A percentile compares a stretch with the other conserved stretches of the same genome.
Conservation (phyloP, 2,113 vertebrate species). For the Gavia stellata region DNA sequence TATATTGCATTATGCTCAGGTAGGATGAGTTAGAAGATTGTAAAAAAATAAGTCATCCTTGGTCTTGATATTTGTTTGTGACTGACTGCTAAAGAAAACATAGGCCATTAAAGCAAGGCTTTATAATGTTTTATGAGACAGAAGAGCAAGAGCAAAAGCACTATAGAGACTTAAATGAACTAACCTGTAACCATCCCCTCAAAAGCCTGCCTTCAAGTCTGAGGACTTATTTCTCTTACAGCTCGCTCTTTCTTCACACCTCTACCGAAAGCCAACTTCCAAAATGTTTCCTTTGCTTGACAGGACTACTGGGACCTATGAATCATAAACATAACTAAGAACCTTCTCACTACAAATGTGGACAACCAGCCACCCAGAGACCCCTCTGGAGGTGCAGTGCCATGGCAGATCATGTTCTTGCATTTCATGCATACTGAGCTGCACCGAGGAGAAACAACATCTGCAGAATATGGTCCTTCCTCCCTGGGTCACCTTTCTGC, state of each 20-base stretch:
- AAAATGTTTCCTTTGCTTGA: not conserved
- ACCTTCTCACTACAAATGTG: too few species aligned
- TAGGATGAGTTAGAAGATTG: not conserved
- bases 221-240: not conserved
- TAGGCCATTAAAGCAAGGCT: not conserved
- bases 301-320: accelerated
- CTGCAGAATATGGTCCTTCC: not conserved
- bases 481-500: not conserved
- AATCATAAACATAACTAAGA: not conserved
- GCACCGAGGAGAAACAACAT: not conserved
- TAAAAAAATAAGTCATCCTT: not conserved
- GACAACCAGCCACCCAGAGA: not conserved
- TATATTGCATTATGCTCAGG: not conserved
- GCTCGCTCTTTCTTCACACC: not conserved
- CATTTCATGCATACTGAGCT: accelerated
- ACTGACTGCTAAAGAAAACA: not conserved
- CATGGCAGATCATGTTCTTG: accelerated
- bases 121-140: not conserved
- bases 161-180: not conserved
- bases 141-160: not conserved
- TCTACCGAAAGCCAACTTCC: not conserved
- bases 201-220: not conserved
- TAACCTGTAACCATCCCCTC: not conserved
- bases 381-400: too few species aligned
- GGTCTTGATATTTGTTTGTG: not conserved